Base-by-base conservation (phyloP, 2,797 vertebrate species). In the Poeciliopsis gracilis region DNA sequence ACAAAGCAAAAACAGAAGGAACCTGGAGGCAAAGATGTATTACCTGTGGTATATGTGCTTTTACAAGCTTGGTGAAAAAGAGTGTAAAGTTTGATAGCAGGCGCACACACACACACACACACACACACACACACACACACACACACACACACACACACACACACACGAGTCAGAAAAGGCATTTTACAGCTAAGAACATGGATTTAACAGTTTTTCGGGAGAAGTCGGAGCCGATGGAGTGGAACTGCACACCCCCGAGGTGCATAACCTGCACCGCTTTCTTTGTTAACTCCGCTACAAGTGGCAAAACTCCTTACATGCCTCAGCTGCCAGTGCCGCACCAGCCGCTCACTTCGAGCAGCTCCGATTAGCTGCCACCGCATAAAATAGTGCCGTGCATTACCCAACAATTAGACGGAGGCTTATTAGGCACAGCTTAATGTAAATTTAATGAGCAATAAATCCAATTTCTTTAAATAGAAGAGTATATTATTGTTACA, bases 381-480 rank as follows among this genome's bases (percentile, higher is more conserved):
- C 87, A 88, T 89, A 93, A 93, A 95, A 90, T 92, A 94, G 90
- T 87, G 84, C 88, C 92, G 91, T 95, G 91, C 93, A 95, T 95
- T 96, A 95, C 94, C 94, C 93, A 84, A 90, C 94, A 95, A 96
- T 95, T 94, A 96, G 91, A 89, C 80, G 79, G 86, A 91, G 90
- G 91, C 92, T 94, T 95, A 95, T 95, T 95, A 95, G 92, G 92
- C 92, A 90, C 89, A 86, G 88, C 92, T 94, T 94, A 95, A 96
- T 95, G 94, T 93, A 94, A 93, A 93, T 94, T 94, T 95, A 95
- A 96, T 96, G 95, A 95, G 92, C 93, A 94, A 95, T 95, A 94
- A 94, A 93, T 94, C 93, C 85, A 75, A 90, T 91, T 86, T 92
- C 93, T 94, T 95, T 94, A 95, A 95, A 95, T 93, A 95, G 95